Conservation (phyloP, 1,140 invertebrate genomes). For the Drosophila busckii region DNA sequence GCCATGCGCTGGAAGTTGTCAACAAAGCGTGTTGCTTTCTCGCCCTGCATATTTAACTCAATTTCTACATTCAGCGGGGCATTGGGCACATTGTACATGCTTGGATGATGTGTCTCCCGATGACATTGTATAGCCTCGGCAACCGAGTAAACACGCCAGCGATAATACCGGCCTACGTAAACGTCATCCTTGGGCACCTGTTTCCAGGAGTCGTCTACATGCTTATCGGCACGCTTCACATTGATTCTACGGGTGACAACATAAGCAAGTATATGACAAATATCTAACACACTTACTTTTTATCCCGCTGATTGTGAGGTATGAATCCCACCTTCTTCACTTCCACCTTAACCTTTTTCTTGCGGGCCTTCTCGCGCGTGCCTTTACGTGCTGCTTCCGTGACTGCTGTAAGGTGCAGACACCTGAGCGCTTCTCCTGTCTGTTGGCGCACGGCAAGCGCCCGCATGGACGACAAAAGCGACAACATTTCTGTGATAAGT, state of each 20-base stretch:
- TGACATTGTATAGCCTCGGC: constrained; percentile 86
- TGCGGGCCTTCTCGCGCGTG: constrained; percentile 85
- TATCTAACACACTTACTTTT: constrained; percentile 78
- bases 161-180: constrained; percentile 82
- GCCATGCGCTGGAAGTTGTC: constrained; percentile 83
- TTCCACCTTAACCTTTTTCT: constrained; percentile 86
- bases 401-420: constrained; percentile 75
- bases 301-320: constrained; percentile 82
- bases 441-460: constrained; percentile 51
- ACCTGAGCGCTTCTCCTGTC: constrained; percentile 37
- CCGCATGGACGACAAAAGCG: constrained; percentile 54
- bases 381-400: constrained; percentile 86
- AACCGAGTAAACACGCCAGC: constrained; percentile 83
- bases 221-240: constrained; percentile 75
- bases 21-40: constrained; percentile 81
- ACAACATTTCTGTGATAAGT: constrained; percentile 55
- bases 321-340: constrained; percentile 85
- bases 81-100: constrained; percentile 86
- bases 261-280: no score
- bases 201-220: constrained; percentile 82
- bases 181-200: constrained; percentile 84
- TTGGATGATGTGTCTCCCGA: constrained; percentile 87
- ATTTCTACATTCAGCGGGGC: constrained; percentile 83
- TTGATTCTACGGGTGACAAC: no score
- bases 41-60: constrained; percentile 86